phyloP scores from a whole-genome alignment of 2,888 invertebrate genomes.

The Brassicogethes aeneus region DNA sequence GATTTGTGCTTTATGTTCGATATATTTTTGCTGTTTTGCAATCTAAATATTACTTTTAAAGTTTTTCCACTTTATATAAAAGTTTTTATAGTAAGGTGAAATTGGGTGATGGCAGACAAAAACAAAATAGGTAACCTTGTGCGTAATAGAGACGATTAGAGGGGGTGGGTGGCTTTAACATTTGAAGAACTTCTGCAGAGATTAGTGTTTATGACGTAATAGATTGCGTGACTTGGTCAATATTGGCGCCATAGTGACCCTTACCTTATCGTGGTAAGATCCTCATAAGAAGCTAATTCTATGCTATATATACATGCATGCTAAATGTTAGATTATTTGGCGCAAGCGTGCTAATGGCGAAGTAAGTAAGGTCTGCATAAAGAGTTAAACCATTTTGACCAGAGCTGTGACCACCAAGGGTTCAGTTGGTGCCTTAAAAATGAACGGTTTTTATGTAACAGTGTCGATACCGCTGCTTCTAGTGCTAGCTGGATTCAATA shows the following conservation, averaged over 20 bases:
- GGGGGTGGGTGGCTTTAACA: too few species aligned
- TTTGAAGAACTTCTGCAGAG: too few species aligned
- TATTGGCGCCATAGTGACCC: constrained; percentile 32
- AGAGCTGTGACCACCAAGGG: constrained; percentile 32
- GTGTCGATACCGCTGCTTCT: constrained; percentile 48
- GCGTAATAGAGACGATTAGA: too few species aligned
- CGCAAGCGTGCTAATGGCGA: constrained; percentile 25
- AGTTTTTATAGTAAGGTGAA: too few species aligned
- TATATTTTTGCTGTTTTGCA: too few species aligned
- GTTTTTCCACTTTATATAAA: too few species aligned
- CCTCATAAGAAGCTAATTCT: constrained; percentile 32
- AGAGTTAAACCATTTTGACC: constrained; percentile 26
- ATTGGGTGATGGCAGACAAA: too few species aligned
- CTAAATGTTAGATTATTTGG: constrained; percentile 22
- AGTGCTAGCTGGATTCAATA: constrained; percentile 41
- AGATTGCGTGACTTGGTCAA: constrained; percentile 33
- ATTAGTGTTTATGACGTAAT: constrained; percentile 37
- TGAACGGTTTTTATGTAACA: constrained; percentile 39
- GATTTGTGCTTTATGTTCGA: too few species aligned
- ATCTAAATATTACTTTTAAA: too few species aligned
- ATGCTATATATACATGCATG: constrained; percentile 32
- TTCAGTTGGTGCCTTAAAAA: too few species aligned
- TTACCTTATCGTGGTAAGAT: constrained; percentile 35
- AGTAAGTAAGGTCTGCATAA: constrained; percentile 19
- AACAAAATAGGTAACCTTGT: too few species aligned